Conservation (phyloP, 2,113 vertebrate genomes). For the Numenius arquata region DNA sequence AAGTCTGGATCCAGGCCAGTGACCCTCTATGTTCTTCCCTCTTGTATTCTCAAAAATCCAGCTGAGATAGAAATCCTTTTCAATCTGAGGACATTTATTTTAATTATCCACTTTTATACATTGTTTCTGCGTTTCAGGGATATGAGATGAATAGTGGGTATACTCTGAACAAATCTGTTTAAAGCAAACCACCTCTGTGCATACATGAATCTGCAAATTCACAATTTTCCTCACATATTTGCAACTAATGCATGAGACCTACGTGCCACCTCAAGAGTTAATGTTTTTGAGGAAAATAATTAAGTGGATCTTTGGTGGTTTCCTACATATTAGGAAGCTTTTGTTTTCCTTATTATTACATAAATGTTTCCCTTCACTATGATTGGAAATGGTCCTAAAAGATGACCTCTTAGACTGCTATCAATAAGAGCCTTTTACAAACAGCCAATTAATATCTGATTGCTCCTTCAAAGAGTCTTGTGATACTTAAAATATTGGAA, state of each 20-base stretch:
- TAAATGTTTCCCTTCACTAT: neutral
- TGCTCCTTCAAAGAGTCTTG: neutral
- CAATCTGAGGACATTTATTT: neutral
- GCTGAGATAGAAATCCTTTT: neutral
- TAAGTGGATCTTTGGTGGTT: neutral
- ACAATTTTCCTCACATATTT: neutral
- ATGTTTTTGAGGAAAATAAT: neutral
- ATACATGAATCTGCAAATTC: neutral
- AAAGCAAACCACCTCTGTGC: neutral
- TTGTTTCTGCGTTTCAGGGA: neutral
- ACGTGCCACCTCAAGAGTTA: neutral
- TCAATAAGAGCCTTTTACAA: neutral
- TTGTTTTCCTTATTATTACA: neutral
- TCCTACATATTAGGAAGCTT: neutral
- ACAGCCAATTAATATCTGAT: neutral
- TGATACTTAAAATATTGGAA: neutral
- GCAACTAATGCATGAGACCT: neutral
- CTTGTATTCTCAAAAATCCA: neutral
- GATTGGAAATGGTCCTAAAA: neutral
- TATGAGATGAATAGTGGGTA: neutral
- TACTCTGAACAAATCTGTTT: neutral
- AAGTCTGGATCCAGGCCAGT: neutral
- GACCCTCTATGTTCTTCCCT: neutral
- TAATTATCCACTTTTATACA: neutral
- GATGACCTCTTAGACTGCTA: neutral